A percentile compares a stretch with the other conserved stretches of the same genome.
Conservation (phyloP, 2,113 vertebrate species). For the Anguilla rostrata region DNA sequence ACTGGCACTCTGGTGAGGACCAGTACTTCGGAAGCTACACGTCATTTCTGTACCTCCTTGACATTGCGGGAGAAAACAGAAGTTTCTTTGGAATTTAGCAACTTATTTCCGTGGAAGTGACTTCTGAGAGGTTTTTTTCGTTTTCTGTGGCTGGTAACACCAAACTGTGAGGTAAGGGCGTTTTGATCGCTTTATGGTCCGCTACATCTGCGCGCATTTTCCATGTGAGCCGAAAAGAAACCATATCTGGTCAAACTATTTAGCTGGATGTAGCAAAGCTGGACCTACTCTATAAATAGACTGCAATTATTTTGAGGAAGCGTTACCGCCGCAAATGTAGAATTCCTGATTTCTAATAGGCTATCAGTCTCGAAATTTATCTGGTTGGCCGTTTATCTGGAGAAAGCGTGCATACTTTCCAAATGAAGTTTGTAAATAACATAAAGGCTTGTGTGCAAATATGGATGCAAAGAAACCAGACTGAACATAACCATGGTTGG, state of each 20-base stretch:
- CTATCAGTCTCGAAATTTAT: background rate
- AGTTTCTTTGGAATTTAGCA: background rate
- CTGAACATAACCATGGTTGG: too few species aligned
- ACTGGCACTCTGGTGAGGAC: conserved; percentile 59
- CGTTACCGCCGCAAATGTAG: conserved; percentile 59
- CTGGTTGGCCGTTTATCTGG: background rate
- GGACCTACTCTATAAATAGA: conserved; percentile 75
- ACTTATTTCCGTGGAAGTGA: background rate
- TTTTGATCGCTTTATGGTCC: conserved; percentile 26
- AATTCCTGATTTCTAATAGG: conserved; percentile 6
- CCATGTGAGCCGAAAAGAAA: conserved; percentile 61
- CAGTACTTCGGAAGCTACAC: conserved; percentile 38
- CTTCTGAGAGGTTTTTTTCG: background rate
- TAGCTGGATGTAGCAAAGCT: conserved; percentile 69
- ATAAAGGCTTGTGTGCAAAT: too few species aligned
- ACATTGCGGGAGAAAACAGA: conserved; percentile 23
- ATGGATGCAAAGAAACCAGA: too few species aligned
- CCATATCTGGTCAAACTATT: conserved; percentile 91
- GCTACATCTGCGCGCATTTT: conserved; percentile 45
- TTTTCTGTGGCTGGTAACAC: background rate
- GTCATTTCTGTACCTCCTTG: conserved; percentile 48
- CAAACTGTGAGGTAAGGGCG: conserved; percentile 21
- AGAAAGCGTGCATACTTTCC: background rate
- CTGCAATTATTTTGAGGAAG: conserved; percentile 48
- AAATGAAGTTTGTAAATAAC: too few species aligned